Conservation (phyloP, 2,113 vertebrate species). For the Sminthopsis crassicaudata region DNA sequence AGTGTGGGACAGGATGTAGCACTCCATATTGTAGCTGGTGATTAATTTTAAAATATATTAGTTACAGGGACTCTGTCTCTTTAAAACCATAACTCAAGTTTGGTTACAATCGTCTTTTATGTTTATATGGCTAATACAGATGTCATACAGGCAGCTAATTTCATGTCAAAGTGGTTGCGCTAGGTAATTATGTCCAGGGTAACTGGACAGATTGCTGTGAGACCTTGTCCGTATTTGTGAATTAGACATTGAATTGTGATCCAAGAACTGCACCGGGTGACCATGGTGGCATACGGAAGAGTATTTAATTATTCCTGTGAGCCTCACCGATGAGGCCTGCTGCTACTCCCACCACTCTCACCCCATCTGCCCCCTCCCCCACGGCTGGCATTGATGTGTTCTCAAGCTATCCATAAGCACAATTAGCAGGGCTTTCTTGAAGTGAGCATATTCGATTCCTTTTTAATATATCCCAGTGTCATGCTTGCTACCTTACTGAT, state of each 20-base stretch:
- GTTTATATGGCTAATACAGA: not conserved
- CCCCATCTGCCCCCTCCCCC: accelerated
- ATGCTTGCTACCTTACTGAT: constrained; percentile 6
- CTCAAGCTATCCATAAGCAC: not conserved
- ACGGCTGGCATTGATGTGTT: not conserved
- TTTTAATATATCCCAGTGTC: not conserved
- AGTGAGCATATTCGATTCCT: not conserved
- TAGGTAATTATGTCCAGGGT: constrained; percentile 2
- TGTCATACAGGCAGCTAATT: not conserved
- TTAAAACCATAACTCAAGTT: constrained; percentile 3
- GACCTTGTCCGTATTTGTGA: not conserved
- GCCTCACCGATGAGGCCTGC: not conserved
- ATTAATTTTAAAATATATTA: not conserved
- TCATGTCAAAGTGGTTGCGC: not conserved
- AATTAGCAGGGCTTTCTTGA: not conserved
- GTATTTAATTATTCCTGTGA: not conserved
- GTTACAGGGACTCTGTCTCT: not conserved
- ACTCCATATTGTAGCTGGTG: not conserved
- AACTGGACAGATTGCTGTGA: not conserved
- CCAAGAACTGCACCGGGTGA: not conserved
- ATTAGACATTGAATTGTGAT: not conserved
- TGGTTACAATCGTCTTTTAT: not conserved
- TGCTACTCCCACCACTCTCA: too few species aligned
- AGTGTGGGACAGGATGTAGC: not conserved
- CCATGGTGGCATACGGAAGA: not conserved